Evolutionary conservation across 2,797 vertebrate species (phyloP), one percentile per base, ranked within the genome.

Genomic region (Cuculus canorus): DNA sequence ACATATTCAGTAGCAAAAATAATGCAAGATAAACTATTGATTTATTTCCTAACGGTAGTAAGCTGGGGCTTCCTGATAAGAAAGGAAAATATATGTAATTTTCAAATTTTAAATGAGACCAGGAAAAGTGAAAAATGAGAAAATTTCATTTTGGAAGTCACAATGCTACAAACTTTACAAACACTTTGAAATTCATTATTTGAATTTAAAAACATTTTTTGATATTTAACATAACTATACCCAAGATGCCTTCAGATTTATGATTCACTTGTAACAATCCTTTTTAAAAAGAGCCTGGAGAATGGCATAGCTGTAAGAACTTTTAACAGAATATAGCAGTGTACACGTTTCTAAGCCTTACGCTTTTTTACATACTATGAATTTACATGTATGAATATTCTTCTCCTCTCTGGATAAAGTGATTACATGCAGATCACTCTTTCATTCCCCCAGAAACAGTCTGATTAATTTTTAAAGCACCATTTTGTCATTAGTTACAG

Each of bases 391-490:
- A 92, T 75, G 30, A 92, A 47, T 83, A 52, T 71, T 87, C 77
- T 94, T 94, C 54, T 68, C 35, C 50, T 80, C 45, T 94, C 61
- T 81, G 17, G 47, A 83, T 83, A 75, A 82, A 94, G 28, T 81
- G 60, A 85, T 92, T 88, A 69, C 72, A 93, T 63, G 82, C 69
- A 89, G 57, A 93, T 93, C 57, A 57, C 30, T 30, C 35, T 53
- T 52, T 80, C 47, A 86, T 61, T 86, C 54, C n/a, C 45, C 27
- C n/a, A 92, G 78, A 96, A 92, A 88, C 25, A 47, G 39, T 57
- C 45, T 94, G 86, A 89, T 91, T 95, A 91, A 89, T 92, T 92
- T 92, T 93, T 92, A 89, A 92, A 88, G 84, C 37, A 95, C 14
- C 24, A 83, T 89, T 86, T 89, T 86, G 47, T 78, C 76, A 86